Base-by-base conservation (phyloP, 2,797 vertebrate species). In the Vipera latastei region DNA sequence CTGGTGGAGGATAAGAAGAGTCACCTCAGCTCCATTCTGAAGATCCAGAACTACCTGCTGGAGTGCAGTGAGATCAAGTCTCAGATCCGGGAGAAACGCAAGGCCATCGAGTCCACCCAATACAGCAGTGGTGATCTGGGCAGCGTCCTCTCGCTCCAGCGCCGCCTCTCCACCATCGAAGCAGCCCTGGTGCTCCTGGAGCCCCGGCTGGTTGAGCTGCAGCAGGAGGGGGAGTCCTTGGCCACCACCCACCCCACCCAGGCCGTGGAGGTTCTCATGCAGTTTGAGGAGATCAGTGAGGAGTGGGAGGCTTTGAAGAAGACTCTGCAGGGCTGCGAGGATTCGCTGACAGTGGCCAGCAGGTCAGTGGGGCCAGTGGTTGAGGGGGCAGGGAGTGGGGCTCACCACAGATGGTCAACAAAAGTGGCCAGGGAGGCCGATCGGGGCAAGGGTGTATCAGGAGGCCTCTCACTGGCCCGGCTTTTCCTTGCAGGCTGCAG, bases 31-130 rank as follows among this genome's bases (percentile, higher is more conserved):
- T 98, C 98, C 0, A 98, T 99, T 93, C 95, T 99, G 28, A 98
- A 98, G 14, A 98, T 99, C 95, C 99, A 99, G 97, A 99, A 99
- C 97, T 99, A 99, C 94, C 98, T 99, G 6, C 97, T 99, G 96
- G 99, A 99, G 95, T 99, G 98, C 73, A 92, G 96, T 0, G 99
- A 99, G 97, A 98, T 99, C 96, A 98, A 98, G 93, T 98, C 98
- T 0, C 99, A 99, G 94, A 98, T 99, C 94, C 97, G 98, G 11
- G 99, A 99, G 87, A 99, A 99, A 96, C 97, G 98, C 0, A 98
- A 98, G 61, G 98, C 98, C 12, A 98, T 99, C 0, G 99, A 99
- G 28, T 98, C 98, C 90, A 98, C 98, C 0, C 99, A 98, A 25
- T 97, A 98, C 0, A 98, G 98, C 0, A 98, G 98, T 12, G 97